Evolutionary conservation across 2,113 vertebrate species (phyloP), one percentile per base, ranked within the genome.

Genomic region (Percina caprodes): DNA sequence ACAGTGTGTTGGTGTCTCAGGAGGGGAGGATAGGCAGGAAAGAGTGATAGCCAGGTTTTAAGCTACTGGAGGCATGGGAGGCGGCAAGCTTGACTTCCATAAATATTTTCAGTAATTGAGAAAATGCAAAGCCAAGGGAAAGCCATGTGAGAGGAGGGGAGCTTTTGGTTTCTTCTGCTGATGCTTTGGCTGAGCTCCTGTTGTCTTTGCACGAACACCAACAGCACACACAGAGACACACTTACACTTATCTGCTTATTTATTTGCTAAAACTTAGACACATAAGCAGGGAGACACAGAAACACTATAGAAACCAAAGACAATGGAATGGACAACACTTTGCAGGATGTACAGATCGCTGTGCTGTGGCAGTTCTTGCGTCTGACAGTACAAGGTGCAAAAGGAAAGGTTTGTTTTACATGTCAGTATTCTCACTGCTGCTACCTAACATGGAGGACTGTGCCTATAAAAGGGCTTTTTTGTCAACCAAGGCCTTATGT

Each of bases 81-180:
- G 61, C 60, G n/a, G 9, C 2, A 1, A 26, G 48, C 24, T 16
- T 2, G 46, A 70, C 69, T 76, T 35, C 14, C 15, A 67, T 39
- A 81, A 87, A 89, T 83, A 79, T 87, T 87, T 87, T 66, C 67
- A 83, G 19, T 86, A 83, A 89, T 78, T 65, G 51, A 73, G 66
- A 82, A 79, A 80, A 69, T 78, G 82, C 66, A 74, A 67, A 72
- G 74, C 63, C 16, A 68, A 79, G 45, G 59, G 58, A 80, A 51
- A 67, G 69, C 55, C 48, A 66, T 74, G 56, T 67, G 61, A 80
- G 69, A 74, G 63, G 69, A 83, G 46, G 63, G 26, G 30, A 26
- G 7, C 61, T 61, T 39, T 59, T 52, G 83, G 63, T 77, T 80
- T 84, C 55, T 77, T 42, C 63, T 82, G 85, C 71, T 77, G 78